Evolutionary conservation across 2,113 vertebrate species (phyloP), one percentile per base, ranked within the genome.

Genomic region (Zosterops borbonicus): DNA sequence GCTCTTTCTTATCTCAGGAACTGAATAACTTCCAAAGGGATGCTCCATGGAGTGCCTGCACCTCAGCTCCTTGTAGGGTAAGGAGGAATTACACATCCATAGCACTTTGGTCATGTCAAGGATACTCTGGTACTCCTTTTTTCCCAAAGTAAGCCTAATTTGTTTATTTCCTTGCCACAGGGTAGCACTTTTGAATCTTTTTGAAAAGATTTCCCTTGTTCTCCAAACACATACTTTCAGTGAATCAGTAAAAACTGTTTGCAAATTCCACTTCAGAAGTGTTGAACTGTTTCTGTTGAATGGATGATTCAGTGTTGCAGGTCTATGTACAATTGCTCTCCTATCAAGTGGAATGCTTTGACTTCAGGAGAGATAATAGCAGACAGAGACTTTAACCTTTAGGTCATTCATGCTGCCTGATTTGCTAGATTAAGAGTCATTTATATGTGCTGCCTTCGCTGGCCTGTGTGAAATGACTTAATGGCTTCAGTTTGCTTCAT

Each of bases 31-130:
- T 50, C 18, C 52, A 8, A 33, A 65, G 60, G 33, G 25, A 16
- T 69, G 31, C 24, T 83, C 20, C 8, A 2, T 16, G 6, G 25
- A 8, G 35, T 79, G 52, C 52, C 3, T 31, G 39, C 23, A 18
- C n/a, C 14, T 63, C 35, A 23, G 18, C 18, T 44, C 15, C 33
- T 35, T 69, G 27, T 18, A 17, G 42, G n/a, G 4, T 46, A 16
- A 49, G 47, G 47, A 29, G 6, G 8, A 59, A 31, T 53, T 44
- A 22, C n/a, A 42, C 20, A 12, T 37, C 22, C 0, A 0, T 6
- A 27, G 37, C 12, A 24, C 22, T 52, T 71, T 27, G 20, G 44
- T 50, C 65, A 31, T 25, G 62, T 21, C 29, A 68, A 23, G 22
- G 23, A 52, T 16, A 46, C 5, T 6, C 6, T 60, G 24, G 2